These are phyloP conservation scores for Rotaria magnacalcarata DNA, from an alignment of 2,888 invertebrate genomes.

Conservation along the genomic window DNA sequence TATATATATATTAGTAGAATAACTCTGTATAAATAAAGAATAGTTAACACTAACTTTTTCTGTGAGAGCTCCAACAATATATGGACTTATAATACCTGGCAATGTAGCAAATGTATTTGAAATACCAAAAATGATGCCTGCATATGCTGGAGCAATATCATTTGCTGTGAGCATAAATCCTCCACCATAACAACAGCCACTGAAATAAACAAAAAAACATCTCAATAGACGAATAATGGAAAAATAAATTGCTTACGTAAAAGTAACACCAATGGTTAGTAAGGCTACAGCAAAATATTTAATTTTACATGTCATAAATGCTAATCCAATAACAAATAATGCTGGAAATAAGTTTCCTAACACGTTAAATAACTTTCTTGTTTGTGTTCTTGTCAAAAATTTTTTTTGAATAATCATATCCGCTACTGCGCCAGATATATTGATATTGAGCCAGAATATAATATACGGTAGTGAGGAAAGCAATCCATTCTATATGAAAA, in stretches of 20 bases:
- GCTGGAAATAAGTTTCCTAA: constrained; percentile 41
- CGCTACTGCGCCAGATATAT: constrained; percentile 39
- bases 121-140: constrained; percentile 46
- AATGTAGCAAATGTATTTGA: constrained; percentile 45
- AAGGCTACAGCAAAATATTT: constrained; percentile 42
- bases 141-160: constrained; percentile 44
- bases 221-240: background rate
- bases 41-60: background rate
- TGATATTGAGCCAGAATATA: constrained; percentile 42
- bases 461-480: constrained; percentile 45
- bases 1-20: background rate
- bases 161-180: constrained; percentile 46
- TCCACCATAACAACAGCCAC: constrained; percentile 46
- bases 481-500: constrained; percentile 40
- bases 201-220: background rate
- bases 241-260: constrained; percentile 27
- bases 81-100: constrained; percentile 43
- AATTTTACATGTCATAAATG: constrained; percentile 44
- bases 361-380: constrained; percentile 41
- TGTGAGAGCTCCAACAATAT: constrained; percentile 41
- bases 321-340: constrained; percentile 40
- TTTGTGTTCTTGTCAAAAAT: constrained; percentile 23
- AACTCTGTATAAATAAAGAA: too few relatives aligned
- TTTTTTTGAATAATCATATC: constrained; percentile 37
- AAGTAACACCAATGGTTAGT: constrained; percentile 41